A percentile compares a stretch with the other conserved stretches of the same genome.
These are phyloP conservation scores for Platycercus adscitus DNA, from an alignment of 2,113 vertebrate species.

Conservation along the genomic window DNA sequence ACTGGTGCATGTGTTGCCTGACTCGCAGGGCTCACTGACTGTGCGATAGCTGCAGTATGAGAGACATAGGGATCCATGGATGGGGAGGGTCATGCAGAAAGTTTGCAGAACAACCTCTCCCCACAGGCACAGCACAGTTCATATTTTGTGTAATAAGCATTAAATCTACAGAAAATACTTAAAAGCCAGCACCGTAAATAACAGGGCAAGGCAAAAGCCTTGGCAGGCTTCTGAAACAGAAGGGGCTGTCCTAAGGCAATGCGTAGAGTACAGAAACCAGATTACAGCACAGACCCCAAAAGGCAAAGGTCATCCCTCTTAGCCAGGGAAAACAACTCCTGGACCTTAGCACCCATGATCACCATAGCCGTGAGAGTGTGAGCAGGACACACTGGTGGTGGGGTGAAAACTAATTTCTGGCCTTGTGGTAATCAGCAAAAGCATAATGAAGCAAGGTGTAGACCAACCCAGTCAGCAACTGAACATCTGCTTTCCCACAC, in stretches of 20 bases:
- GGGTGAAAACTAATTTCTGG: neutral
- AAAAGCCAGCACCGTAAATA: neutral
- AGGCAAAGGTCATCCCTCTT: neutral
- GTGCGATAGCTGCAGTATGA: accelerated
- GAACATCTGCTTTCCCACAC: neutral
- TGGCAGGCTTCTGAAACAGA: neutral
- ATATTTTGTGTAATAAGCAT: accelerated
- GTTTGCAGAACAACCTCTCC: neutral
- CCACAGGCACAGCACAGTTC: neutral
- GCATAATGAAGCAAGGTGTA: neutral
- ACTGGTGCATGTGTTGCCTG: accelerated
- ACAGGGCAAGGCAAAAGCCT: neutral
- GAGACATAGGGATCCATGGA: accelerated
- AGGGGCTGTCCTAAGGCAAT: neutral
- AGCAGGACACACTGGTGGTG: neutral
- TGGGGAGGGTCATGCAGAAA: neutral
- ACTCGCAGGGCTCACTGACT: accelerated
- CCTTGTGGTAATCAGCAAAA: neutral
- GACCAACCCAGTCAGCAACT: neutral
- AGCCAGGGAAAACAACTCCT: neutral
- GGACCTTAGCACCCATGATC: too few species aligned
- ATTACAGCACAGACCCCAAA: neutral
- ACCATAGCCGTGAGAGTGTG: neutral
- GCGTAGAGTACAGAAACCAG: neutral
- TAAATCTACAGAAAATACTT: neutral